Conservation (phyloP, 2,888 invertebrate species). For the Apodemia hepburni region DNA sequence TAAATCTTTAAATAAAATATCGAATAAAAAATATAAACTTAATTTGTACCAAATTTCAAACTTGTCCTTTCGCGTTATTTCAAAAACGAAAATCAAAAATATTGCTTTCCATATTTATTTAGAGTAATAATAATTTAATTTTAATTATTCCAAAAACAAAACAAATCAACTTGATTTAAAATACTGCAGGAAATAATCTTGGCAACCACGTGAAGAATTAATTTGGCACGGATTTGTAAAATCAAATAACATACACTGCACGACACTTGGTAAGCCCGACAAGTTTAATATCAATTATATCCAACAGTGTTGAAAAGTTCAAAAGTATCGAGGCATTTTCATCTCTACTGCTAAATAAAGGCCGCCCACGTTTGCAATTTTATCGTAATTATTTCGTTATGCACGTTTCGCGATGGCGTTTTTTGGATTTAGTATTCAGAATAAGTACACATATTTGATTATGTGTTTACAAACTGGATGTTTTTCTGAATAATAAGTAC, state of each 20-base stretch:
- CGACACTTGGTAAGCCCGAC: neutral
- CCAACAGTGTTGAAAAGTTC: slow-evolving; percentile 7
- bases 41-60: too few relatives aligned
- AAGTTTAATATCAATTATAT: slow-evolving; percentile 2
- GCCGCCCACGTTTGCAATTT: neutral
- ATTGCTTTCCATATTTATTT: too few relatives aligned
- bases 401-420: slow-evolving; percentile 4
- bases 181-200: slow-evolving; percentile 7
- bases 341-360: neutral
- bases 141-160: neutral
- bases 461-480: neutral
- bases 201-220: neutral
- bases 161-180: neutral
- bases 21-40: too few relatives aligned
- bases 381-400: slow-evolving; percentile 13
- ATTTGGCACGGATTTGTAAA: slow-evolving; percentile 12
- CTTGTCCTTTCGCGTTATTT: too few relatives aligned
- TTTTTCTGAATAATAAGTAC: neutral
- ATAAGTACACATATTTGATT: slow-evolving; percentile 2
- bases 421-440: neutral
- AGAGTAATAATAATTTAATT: neutral
- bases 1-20: too few relatives aligned
- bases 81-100: too few relatives aligned
- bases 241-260: slow-evolving; percentile 8
- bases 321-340: neutral